phyloP scores from a whole-genome alignment of 2,113 vertebrate species.

The Chloroceryle aenea region DNA sequence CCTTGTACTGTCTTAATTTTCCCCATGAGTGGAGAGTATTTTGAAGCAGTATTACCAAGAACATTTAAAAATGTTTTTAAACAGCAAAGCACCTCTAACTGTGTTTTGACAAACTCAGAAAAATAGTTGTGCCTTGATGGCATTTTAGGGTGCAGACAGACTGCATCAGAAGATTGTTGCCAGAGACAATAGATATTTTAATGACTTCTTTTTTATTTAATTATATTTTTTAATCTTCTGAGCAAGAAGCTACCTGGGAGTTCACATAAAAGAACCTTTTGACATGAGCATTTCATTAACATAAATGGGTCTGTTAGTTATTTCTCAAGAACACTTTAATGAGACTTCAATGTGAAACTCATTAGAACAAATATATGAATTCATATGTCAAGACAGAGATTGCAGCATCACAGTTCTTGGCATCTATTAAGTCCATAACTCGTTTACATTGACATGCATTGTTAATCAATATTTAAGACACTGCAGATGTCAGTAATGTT shows the following conservation, averaged over 20 bases:
- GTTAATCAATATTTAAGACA: conserved; percentile 77
- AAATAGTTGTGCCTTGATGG: background rate
- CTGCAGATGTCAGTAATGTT: conserved; percentile 75
- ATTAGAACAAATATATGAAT: conserved; percentile 74
- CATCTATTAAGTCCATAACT: conserved; percentile 79
- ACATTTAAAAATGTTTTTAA: background rate
- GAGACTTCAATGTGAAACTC: conserved; percentile 73
- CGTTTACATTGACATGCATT: conserved; percentile 72
- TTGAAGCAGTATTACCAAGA: background rate
- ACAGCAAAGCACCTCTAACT: background rate
- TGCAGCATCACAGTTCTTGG: conserved; percentile 67
- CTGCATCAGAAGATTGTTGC: background rate
- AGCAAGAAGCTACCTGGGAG: conserved; percentile 21
- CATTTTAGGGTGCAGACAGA: background rate
- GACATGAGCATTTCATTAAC: conserved; percentile 67
- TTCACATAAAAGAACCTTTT: conserved; percentile 32
- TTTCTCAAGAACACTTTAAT: conserved; percentile 72
- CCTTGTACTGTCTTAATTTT: conserved; percentile 7
- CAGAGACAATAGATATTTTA: conserved; percentile 3
- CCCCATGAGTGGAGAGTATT: background rate
- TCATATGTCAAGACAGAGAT: conserved; percentile 75
- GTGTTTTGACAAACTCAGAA: background rate
- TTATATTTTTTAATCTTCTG: conserved; percentile 23
- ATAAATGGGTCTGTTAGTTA: conserved; percentile 69
- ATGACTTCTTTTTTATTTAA: background rate